A percentile compares a stretch with the other conserved stretches of the same genome.
Evolutionary conservation across 2,888 invertebrate genomes (phyloP).

Genomic region (Nebria brevicollis): DNA sequence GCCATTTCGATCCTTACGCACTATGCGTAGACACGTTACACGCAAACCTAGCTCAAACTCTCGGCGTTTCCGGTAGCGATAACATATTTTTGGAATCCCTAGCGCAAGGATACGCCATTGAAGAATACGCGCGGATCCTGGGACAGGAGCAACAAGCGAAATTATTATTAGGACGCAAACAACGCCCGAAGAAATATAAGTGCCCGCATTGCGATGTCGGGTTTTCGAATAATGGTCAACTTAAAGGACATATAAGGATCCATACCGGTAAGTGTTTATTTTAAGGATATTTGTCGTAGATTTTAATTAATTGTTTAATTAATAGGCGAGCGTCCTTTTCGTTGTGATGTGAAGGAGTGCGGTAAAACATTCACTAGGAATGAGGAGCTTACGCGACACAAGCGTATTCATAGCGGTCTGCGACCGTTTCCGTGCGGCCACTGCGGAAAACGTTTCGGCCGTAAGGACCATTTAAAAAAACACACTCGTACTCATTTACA

Average conservation of each 20-base stretch:
- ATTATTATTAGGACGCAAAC: constrained; percentile 72
- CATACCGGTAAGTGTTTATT: constrained; percentile 75
- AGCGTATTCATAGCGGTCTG: constrained; percentile 87
- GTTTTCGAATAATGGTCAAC: constrained; percentile 93
- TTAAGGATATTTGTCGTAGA: not conserved
- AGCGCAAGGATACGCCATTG: constrained; percentile 67
- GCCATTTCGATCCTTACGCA: constrained; percentile 50
- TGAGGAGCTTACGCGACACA: constrained; percentile 91
- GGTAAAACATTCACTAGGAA: constrained; percentile 92
- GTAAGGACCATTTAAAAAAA: constrained; percentile 94
- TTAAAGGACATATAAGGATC: constrained; percentile 90
- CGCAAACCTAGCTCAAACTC: constrained; percentile 50
- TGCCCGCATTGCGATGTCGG: constrained; percentile 91
- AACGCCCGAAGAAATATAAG: constrained; percentile 89
- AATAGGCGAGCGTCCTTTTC: constrained; percentile 85
- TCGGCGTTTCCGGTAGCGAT: constrained; percentile 51
- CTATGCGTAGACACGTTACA: constrained; percentile 51
- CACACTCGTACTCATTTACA: constrained; percentile 86
- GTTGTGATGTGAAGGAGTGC: constrained; percentile 85
- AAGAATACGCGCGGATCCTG: constrained; percentile 73
- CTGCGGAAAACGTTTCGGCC: constrained; percentile 92
- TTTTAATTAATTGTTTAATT: constrained; percentile 23
- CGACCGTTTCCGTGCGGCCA: constrained; percentile 86
- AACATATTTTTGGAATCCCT: constrained; percentile 13
- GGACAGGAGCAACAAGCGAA: constrained; percentile 78